Evolutionary conservation across 1,140 invertebrate genomes (phyloP), one percentile per base, ranked within the genome.

Genomic region (Thaumetopoea pityocampa): DNA sequence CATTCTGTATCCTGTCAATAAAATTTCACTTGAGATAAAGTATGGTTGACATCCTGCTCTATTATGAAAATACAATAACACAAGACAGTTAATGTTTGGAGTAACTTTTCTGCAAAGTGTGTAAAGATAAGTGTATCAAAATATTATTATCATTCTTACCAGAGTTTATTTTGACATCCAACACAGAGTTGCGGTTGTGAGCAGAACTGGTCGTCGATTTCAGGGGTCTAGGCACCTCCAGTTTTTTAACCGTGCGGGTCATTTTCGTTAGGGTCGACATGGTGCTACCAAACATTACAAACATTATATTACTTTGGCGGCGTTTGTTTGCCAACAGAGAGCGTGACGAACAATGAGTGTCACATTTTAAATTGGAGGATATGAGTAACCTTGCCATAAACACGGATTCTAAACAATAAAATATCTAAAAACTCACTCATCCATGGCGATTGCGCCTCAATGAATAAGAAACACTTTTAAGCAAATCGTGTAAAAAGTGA

Each of bases 211-310:
- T 85, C 15, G 87, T 86, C 46, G 87, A 87, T 86, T 92, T 92
- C 47, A 92, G 83, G 56, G 90, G 90, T 74, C 91, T 87, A 47
- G 91, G 91, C 61, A 91, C 89, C 79, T 92, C 91, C 53, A 92
- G 84, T 85, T 91, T 92, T 81, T 91, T 92, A 22, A 90, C 87
- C 65, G 77, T 85, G 64, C 85, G 81, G 70, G 85, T 85, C 85
- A 85, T 85, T 85, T 86, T 86, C 76, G 80, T 84, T 70, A 81
- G 65, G 65, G 79, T 81, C 71, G 80, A 84, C 80, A 84, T 84
- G 67, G 73, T 84, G 74, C 73, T 81, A 56, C 43, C 61, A 63
- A 58, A 34, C 43, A 36, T 29, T 6, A 40, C n/a, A 35, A 34
- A 37, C 29, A 51, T 22, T 11, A 17, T 24, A 33, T 12, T 10